These are phyloP conservation scores for Apostichopus leukothele DNA, from an alignment of 53 echinoderm and acorn worm species.

Conservation along the genomic window DNA sequence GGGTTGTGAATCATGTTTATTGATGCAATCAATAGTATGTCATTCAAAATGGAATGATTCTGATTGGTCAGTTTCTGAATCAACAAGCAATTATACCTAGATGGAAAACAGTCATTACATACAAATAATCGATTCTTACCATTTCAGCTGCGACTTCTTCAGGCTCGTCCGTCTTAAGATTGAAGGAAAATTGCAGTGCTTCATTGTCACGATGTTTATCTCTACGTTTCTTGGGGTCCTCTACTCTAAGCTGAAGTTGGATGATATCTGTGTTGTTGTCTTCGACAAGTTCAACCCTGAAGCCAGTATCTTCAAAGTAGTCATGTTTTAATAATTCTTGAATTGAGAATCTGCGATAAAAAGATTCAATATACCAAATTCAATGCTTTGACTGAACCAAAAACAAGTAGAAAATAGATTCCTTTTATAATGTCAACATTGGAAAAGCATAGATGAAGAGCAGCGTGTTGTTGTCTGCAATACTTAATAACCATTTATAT, in stretches of 20 bases:
- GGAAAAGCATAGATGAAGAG: too few relatives aligned
- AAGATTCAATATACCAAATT: too few relatives aligned
- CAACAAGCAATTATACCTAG: background rate
- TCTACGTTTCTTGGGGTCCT: constrained; percentile 95
- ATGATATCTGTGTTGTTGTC: constrained; percentile 84
- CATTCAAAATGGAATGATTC: background rate
- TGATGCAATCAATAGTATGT: background rate
- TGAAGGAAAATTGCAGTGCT: constrained; percentile 98
- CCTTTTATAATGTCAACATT: too few relatives aligned
- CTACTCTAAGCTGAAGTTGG: constrained; percentile 89
- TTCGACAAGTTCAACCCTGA: constrained; percentile 89
- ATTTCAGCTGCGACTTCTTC: constrained; percentile 98
- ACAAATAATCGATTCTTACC: constrained; percentile 53
- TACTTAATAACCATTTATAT: too few relatives aligned
- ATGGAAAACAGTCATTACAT: too few relatives aligned
- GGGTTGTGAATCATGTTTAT: background rate
- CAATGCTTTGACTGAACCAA: too few relatives aligned
- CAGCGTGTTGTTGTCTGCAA: too few relatives aligned
- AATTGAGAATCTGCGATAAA: constrained; percentile 64
- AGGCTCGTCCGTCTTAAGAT: constrained; percentile 89
- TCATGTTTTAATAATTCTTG: constrained; percentile 90
- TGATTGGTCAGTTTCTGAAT: background rate
- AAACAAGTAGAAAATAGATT: too few relatives aligned
- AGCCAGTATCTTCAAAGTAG: constrained; percentile 99
- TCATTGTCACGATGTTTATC: constrained; percentile 99